A percentile compares a stretch with the other conserved stretches of the same genome.
phyloP scores from a whole-genome alignment of 2,113 vertebrate genomes.

The Vicugna pacos region DNA sequence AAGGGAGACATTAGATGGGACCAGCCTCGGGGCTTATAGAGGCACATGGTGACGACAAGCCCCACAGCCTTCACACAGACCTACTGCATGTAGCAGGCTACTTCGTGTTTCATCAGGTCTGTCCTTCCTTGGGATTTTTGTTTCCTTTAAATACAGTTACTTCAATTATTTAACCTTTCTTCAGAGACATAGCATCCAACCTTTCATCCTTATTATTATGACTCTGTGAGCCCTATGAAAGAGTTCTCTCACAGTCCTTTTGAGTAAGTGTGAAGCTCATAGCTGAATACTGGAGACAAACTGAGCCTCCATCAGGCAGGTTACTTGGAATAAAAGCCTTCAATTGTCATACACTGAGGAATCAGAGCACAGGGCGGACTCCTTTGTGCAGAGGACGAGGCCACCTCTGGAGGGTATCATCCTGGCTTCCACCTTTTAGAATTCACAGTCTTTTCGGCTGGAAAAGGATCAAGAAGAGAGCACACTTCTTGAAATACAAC shows the following conservation, averaged over 20 bases:
- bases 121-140: not conserved
- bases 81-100: not conserved
- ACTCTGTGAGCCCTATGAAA: not conserved
- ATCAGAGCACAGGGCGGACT: not conserved
- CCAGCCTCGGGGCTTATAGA: not conserved
- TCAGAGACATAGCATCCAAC: slow-evolving; percentile 18
- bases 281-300: not conserved
- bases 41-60: not conserved
- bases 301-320: not conserved
- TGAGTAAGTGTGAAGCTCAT: not conserved
- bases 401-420: not conserved
- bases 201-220: slow-evolving; percentile 35
- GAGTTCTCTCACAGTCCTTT: not conserved
- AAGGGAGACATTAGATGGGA: not conserved
- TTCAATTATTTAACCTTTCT: slow-evolving; percentile 51
- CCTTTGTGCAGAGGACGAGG: not conserved
- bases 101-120: not conserved
- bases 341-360: not conserved
- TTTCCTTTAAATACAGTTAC: slow-evolving; percentile 45
- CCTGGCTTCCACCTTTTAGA: not conserved
- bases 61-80: not conserved
- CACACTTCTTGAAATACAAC: not conserved
- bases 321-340: not conserved
- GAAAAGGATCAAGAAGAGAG: not conserved
- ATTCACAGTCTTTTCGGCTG: not conserved